Evolutionary conservation across 2,113 vertebrate species (phyloP).

Genomic region (Uria lomvia): DNA sequence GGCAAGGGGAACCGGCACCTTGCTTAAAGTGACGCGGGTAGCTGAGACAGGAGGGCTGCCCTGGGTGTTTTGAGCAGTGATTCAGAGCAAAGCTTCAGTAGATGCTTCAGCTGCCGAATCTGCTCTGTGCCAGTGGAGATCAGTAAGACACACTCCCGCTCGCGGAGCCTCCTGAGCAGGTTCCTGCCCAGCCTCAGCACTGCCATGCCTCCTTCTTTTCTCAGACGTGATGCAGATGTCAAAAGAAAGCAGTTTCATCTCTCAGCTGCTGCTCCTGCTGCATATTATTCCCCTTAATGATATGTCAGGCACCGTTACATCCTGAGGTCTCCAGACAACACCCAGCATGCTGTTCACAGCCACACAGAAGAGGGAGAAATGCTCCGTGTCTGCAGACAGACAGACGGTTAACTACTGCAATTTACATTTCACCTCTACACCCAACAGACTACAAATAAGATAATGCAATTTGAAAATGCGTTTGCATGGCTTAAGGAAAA

Average conservation of each 20-base stretch:
- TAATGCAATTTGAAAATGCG: background rate
- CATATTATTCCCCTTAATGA: background rate
- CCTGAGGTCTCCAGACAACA: background rate
- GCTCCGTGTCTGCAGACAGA: background rate
- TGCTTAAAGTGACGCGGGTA: background rate
- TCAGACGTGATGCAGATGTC: background rate
- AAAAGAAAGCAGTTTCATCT: background rate
- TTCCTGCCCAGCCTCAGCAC: background rate
- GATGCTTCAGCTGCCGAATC: background rate
- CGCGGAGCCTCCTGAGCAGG: rapidly evolving
- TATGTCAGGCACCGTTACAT: background rate
- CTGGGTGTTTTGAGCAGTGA: background rate
- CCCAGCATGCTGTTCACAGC: background rate
- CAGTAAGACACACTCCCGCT: rapidly evolving
- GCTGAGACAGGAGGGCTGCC: background rate
- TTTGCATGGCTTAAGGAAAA: conserved; percentile 43
- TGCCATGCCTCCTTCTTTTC: background rate
- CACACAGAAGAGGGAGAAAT: background rate
- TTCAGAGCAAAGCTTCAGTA: background rate
- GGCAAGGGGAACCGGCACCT: background rate
- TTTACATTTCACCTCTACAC: background rate
- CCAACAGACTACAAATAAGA: background rate
- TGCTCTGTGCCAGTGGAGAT: background rate
- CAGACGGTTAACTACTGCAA: background rate
- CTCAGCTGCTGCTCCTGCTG: background rate